Evolutionary conservation across 2,888 invertebrate species (phyloP).

Genomic region (Drosophila bunnanda): DNA sequence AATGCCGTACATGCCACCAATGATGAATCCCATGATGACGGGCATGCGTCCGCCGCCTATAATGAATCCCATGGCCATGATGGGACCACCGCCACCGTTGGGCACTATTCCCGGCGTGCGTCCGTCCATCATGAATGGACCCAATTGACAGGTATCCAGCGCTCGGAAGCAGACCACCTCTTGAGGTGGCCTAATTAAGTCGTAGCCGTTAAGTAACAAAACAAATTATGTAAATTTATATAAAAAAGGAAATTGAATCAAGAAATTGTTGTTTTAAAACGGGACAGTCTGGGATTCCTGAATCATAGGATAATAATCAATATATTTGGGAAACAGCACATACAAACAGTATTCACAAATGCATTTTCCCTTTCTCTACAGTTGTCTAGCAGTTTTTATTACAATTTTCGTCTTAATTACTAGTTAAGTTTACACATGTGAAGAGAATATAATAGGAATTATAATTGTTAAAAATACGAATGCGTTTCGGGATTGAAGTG

Average conservation of each 20-base stretch:
- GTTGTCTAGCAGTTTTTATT: constrained; percentile 38
- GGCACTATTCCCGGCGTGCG: constrained; percentile 90
- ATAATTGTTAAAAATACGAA: constrained; percentile 44
- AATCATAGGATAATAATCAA: not conserved
- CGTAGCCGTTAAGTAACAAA: constrained; percentile 27
- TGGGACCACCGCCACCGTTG: constrained; percentile 89
- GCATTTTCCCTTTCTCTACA: constrained; percentile 2
- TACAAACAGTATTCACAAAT: constrained; percentile 1
- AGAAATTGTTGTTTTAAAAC: not conserved
- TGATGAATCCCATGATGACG: constrained; percentile 90
- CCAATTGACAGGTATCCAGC: constrained; percentile 82
- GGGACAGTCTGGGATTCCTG: not conserved
- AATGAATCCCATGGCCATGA: constrained; percentile 91
- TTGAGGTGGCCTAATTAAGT: constrained; percentile 28
- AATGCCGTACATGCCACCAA: constrained; percentile 87
- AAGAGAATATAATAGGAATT: constrained; percentile 44
- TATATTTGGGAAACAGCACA: not conserved
- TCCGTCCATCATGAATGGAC: constrained; percentile 89
- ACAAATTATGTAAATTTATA: constrained; percentile 34
- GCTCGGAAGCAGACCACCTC: constrained; percentile 1
- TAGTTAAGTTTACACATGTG: constrained; percentile 14
- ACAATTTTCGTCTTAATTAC: constrained; percentile 46
- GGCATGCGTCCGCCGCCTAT: constrained; percentile 89
- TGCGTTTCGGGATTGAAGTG: constrained; percentile 2
- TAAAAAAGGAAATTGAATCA: not conserved